Percentiles rank a stretch among this genome's conserved stretches.
phyloP scores from a whole-genome alignment of 2,113 vertebrate species.

The Gymnorhina tibicen region DNA sequence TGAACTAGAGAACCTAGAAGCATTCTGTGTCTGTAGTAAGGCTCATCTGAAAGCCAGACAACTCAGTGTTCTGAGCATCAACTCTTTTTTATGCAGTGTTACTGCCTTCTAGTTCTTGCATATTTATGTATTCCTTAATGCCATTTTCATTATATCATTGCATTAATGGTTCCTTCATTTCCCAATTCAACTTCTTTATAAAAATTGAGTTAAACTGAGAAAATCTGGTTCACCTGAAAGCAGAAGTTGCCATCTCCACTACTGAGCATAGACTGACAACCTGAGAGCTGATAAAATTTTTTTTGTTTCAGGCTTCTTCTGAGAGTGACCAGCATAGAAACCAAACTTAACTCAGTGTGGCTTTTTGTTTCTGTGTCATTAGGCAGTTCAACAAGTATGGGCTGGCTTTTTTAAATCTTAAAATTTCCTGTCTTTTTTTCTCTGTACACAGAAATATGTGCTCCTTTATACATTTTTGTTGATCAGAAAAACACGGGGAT shows the following conservation, averaged over 20 bases:
- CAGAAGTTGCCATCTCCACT: not conserved
- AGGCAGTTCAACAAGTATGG: not conserved
- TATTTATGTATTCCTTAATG: not conserved
- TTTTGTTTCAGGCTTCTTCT: not conserved
- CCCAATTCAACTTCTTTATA: not conserved
- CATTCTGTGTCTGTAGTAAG: not conserved
- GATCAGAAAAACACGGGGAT: not conserved
- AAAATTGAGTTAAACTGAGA: not conserved
- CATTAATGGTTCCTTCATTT: not conserved
- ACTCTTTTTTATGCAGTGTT: not conserved
- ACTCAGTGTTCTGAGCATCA: not conserved
- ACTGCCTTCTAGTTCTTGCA: not conserved
- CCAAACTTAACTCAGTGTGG: not conserved
- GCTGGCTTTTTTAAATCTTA: not conserved
- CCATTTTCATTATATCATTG: not conserved
- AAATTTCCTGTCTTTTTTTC: not conserved
- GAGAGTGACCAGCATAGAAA: not conserved
- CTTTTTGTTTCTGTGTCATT: not conserved
- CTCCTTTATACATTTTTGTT: not conserved
- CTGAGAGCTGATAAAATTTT: not conserved
- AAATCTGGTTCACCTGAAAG: not conserved
- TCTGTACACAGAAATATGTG: not conserved
- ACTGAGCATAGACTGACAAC: not conserved
- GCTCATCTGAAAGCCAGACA: not conserved
- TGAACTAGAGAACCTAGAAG: not conserved